Conservation (phyloP, 2,797 vertebrate genomes). For the Epinephelus awoara region DNA sequence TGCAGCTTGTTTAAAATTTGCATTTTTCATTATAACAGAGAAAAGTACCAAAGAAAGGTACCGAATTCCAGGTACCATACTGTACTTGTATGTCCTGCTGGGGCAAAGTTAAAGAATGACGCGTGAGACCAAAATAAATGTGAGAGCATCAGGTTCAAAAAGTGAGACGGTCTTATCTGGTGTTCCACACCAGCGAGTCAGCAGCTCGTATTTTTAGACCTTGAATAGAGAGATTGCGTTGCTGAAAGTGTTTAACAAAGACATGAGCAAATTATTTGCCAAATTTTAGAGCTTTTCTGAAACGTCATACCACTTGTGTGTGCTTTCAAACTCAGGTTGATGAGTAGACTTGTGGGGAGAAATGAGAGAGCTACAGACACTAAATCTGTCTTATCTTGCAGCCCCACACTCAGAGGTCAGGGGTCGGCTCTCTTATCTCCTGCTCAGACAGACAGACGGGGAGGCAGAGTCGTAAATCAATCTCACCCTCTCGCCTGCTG, state of each 20-base stretch:
- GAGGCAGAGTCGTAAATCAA: slow-evolving; percentile 39
- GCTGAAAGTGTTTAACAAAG: neutral
- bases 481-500: slow-evolving; percentile 20
- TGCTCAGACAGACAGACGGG: slow-evolving; percentile 8
- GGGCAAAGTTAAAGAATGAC: neutral
- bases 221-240: neutral
- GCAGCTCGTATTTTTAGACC: neutral
- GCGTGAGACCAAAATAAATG: neutral
- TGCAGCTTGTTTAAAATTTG: too few species aligned
- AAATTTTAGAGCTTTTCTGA: neutral
- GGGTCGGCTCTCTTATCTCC: slow-evolving; percentile 52
- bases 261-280: too few species aligned
- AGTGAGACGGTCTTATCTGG: slow-evolving; percentile 28
- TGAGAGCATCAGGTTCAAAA: neutral
- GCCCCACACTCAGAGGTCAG: slow-evolving; percentile 25
- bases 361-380: neutral
- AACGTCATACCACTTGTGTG: neutral
- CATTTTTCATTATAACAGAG: too few species aligned
- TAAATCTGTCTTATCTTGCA: slow-evolving; percentile 45
- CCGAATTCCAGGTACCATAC: too few species aligned
- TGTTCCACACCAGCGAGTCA: neutral
- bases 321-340: neutral
- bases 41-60: too few species aligned
- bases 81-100: too few species aligned
- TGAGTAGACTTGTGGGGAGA: neutral